Percentiles rank a stretch among this genome's conserved stretches.
Conservation (phyloP, 2,797 vertebrate species). For the Rhodeus uyekii region DNA sequence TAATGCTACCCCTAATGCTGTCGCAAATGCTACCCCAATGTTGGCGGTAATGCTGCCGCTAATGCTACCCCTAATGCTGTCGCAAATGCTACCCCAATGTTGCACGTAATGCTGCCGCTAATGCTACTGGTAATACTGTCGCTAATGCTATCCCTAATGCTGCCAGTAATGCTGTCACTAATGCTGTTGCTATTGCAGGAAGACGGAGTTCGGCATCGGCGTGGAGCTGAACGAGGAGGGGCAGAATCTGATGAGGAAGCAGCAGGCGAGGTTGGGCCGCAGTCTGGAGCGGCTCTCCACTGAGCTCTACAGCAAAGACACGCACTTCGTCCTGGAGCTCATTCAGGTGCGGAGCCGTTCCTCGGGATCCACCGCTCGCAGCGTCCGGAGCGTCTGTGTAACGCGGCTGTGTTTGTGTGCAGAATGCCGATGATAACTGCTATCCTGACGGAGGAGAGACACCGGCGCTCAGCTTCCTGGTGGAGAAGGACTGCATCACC, state of each 20-base stretch:
- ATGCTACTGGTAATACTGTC: too few species aligned
- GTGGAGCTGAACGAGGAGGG: slow-evolving; percentile 74
- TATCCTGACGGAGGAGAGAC: slow-evolving; percentile 61
- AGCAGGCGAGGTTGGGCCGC: slow-evolving; percentile 77
- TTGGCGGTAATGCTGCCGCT: too few species aligned
- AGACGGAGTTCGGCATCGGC: slow-evolving; percentile 80
- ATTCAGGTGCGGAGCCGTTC: too few species aligned
- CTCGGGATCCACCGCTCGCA: too few species aligned
- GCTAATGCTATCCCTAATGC: too few species aligned
- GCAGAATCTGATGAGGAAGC: slow-evolving; percentile 75
- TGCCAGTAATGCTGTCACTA: too few species aligned
- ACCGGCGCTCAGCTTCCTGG: slow-evolving; percentile 77
- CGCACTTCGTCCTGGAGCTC: slow-evolving; percentile 83
- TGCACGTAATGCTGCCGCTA: too few species aligned
- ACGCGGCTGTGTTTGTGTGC: slow-evolving; percentile 31
- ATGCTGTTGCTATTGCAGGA: slow-evolving; percentile 61
- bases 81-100: too few species aligned
- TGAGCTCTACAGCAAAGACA: slow-evolving; percentile 85
- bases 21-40: too few species aligned
- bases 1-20: too few species aligned
- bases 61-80: too few species aligned
- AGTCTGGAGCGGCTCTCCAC: slow-evolving; percentile 81
- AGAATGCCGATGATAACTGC: slow-evolving; percentile 83
- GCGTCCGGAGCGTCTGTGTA: too few species aligned
- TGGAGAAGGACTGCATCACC: slow-evolving; percentile 75